phyloP scores from a whole-genome alignment of 2,888 invertebrate genomes.

The Parnassius orleans region DNA sequence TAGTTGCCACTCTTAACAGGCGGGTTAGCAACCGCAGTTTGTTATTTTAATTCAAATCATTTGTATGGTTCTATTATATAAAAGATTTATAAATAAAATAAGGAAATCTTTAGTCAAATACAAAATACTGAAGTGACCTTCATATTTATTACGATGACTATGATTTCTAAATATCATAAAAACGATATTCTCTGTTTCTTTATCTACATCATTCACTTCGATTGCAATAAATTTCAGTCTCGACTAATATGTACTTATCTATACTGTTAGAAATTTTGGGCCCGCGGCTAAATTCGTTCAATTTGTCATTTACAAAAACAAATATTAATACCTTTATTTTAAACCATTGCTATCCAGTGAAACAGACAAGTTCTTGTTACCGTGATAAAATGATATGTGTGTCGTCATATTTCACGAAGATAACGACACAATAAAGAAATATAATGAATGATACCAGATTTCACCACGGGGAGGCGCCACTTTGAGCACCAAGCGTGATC shows the following conservation, averaged over 20 bases:
- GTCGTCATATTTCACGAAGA: slow-evolving; percentile 21
- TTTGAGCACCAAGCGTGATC: slow-evolving; percentile 26
- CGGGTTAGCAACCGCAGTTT: no score
- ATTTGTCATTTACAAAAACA: slow-evolving; percentile 19
- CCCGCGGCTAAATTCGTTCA: slow-evolving; percentile 18
- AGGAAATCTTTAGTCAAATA: background rate
- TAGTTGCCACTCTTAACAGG: no score
- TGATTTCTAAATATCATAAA: slow-evolving; percentile 17
- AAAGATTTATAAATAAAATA: background rate
- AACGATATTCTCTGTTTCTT: slow-evolving; percentile 5
- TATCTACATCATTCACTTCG: slow-evolving; percentile 5
- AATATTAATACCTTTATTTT: slow-evolving; percentile 16
- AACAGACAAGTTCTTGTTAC: slow-evolving; percentile 15
- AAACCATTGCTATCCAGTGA: background rate
- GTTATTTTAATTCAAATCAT: no score
- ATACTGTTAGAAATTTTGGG: slow-evolving; percentile 21
- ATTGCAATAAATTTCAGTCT: slow-evolving; percentile 19
- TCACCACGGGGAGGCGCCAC: slow-evolving; percentile 41
- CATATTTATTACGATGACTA: background rate
- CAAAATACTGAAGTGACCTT: slow-evolving; percentile 10
- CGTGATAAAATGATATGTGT: slow-evolving; percentile 16
- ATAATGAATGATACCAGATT: slow-evolving; percentile 9
- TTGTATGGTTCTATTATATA: no score
- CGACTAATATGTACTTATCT: slow-evolving; percentile 15
- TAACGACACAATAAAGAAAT: slow-evolving; percentile 18